phyloP scores from a whole-genome alignment of 2,113 vertebrate genomes.

The Sapayoa aenigma region DNA sequence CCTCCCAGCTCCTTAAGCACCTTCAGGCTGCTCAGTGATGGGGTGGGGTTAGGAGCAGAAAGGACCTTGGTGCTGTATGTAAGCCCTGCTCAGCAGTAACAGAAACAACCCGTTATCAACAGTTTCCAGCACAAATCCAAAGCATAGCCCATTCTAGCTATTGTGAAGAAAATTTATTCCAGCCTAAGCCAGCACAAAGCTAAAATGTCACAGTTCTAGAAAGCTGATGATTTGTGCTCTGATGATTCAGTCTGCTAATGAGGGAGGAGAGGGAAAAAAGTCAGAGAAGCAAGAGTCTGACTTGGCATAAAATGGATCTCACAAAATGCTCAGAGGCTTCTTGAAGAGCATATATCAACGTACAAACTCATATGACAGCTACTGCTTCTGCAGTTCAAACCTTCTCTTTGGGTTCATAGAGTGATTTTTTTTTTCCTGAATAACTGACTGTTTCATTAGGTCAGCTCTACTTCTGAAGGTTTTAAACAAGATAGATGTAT shows the following conservation, averaged over 20 bases:
- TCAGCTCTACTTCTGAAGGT: background rate
- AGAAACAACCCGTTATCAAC: background rate
- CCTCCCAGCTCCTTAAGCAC: background rate
- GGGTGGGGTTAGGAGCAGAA: background rate
- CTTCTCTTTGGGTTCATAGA: background rate
- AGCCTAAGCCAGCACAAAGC: background rate
- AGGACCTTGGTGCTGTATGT: background rate
- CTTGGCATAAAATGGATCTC: background rate
- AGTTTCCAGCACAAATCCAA: background rate
- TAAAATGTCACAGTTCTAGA: background rate
- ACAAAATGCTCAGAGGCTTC: background rate
- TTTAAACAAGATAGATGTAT: background rate
- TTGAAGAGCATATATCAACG: background rate
- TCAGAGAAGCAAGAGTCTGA: background rate
- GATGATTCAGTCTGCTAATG: background rate
- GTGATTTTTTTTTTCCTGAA: background rate
- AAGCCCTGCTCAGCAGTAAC: background rate
- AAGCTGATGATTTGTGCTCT: background rate
- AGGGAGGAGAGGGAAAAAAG: background rate
- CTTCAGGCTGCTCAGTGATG: background rate
- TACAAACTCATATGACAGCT: background rate
- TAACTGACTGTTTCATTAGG: background rate
- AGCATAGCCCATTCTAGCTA: fast-evolving
- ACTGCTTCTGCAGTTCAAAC: background rate
- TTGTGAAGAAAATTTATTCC: background rate